These are phyloP conservation scores for Macrosteles quadrilineatus DNA, from an alignment of 1,140 invertebrate genomes.

Conservation along the genomic window DNA sequence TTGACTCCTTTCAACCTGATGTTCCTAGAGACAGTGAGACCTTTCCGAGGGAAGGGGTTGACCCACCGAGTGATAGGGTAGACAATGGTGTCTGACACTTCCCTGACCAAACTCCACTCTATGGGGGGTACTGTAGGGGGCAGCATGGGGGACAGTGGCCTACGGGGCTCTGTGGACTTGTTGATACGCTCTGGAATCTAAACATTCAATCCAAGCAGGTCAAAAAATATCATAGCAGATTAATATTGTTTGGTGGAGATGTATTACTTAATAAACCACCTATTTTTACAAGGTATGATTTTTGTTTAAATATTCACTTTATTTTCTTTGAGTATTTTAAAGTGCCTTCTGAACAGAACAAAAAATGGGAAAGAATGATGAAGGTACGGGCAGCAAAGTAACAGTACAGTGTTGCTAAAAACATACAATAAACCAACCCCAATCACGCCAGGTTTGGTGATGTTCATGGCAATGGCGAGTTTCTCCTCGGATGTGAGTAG, in stretches of 20 bases:
- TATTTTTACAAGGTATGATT: too few species aligned
- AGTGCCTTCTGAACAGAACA: too few species aligned
- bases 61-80: slow-evolving; percentile 27
- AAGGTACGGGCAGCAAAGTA: too few species aligned
- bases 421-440: background rate
- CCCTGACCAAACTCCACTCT: slow-evolving; percentile 20
- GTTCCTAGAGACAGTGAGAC: slow-evolving; percentile 19
- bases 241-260: too few species aligned
- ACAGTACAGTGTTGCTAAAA: too few species aligned
- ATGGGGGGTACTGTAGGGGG: background rate
- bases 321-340: too few species aligned
- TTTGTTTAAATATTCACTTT: too few species aligned
- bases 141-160: background rate
- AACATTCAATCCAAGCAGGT: too few species aligned
- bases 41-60: slow-evolving; percentile 29
- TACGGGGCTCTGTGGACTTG: background rate
- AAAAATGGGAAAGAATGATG: too few species aligned
- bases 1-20: slow-evolving; percentile 25
- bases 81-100: background rate
- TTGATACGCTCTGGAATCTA: slow-evolving; percentile 12
- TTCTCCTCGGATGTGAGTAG: slow-evolving; percentile 73
- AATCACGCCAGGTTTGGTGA: slow-evolving; percentile 58
- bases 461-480: slow-evolving; percentile 80
- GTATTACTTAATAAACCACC: too few species aligned
- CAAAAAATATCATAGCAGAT: too few species aligned